Percentiles rank a stretch among this genome's conserved stretches.
These are phyloP conservation scores for Tursiops truncatus DNA, from an alignment of 2,113 vertebrate species.

Conservation along the genomic window DNA sequence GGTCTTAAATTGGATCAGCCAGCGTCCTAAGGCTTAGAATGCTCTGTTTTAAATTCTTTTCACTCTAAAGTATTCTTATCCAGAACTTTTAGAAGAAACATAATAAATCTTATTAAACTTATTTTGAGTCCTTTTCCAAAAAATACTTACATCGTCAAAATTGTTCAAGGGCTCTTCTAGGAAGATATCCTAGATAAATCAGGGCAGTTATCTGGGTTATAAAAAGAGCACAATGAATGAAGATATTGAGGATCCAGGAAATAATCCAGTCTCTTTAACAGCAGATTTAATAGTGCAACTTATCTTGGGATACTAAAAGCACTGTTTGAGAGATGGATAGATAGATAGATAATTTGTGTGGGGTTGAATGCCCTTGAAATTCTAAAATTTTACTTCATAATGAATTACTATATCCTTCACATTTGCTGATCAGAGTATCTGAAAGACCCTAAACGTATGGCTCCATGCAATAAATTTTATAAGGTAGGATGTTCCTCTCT, in stretches of 20 bases:
- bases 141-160: slow-evolving; percentile 33
- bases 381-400: not conserved
- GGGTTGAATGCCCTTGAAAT: not conserved
- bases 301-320: not conserved
- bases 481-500: not conserved
- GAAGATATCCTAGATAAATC: not conserved
- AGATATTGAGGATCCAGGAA: not conserved
- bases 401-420: not conserved
- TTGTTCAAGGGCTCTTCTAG: slow-evolving; percentile 10
- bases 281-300: slow-evolving; percentile 9
- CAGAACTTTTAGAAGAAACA: slow-evolving; percentile 38
- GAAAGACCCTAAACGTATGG: not conserved
- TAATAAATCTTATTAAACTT: slow-evolving; percentile 54
- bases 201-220: not conserved
- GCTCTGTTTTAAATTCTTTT: slow-evolving; percentile 38
- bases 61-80: slow-evolving; percentile 20
- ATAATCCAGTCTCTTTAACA: not conserved
- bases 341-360: not conserved
- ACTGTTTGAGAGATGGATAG: not conserved
- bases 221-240: not conserved
- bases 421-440: not conserved
- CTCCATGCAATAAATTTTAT: not conserved
- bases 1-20: slow-evolving; percentile 17
- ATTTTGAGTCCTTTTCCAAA: slow-evolving; percentile 41
- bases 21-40: slow-evolving; percentile 1